phyloP scores from a whole-genome alignment of 2,888 invertebrate genomes.

The Conomelus anceps region DNA sequence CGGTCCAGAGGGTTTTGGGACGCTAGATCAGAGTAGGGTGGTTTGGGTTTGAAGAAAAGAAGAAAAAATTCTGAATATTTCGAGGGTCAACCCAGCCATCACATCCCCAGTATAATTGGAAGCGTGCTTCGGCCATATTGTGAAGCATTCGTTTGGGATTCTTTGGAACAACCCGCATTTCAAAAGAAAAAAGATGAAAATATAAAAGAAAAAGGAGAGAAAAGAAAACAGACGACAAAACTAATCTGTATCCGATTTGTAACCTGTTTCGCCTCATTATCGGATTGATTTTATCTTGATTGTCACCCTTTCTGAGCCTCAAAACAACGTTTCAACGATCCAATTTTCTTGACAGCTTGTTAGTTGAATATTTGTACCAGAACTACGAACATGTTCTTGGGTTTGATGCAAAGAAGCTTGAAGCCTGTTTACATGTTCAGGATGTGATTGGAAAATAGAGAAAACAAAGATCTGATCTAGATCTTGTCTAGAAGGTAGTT shows the following conservation, averaged over 20 bases:
- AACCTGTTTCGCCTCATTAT: neutral
- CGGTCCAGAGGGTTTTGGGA: neutral
- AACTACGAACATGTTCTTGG: neutral
- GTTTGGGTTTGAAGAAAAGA: neutral
- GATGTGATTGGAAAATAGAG: neutral
- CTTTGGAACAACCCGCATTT: neutral
- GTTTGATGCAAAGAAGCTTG: neutral
- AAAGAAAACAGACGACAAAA: no score
- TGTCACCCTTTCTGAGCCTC: neutral
- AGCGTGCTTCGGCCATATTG: neutral
- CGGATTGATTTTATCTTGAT: neutral
- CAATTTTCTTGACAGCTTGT: neutral
- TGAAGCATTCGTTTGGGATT: neutral
- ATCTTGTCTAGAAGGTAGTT: neutral
- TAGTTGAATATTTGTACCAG: neutral
- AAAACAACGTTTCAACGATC: neutral
- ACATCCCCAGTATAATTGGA: neutral
- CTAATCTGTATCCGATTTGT: neutral
- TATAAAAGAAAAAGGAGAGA: no score
- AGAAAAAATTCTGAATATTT: neutral
- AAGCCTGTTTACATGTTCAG: neutral
- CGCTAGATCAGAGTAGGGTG: neutral
- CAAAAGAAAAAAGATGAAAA: neutral
- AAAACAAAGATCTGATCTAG: neutral
- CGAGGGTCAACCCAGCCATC: neutral